phyloP scores from a whole-genome alignment of 2,888 invertebrate species.

The Microctonus hyperodae region DNA sequence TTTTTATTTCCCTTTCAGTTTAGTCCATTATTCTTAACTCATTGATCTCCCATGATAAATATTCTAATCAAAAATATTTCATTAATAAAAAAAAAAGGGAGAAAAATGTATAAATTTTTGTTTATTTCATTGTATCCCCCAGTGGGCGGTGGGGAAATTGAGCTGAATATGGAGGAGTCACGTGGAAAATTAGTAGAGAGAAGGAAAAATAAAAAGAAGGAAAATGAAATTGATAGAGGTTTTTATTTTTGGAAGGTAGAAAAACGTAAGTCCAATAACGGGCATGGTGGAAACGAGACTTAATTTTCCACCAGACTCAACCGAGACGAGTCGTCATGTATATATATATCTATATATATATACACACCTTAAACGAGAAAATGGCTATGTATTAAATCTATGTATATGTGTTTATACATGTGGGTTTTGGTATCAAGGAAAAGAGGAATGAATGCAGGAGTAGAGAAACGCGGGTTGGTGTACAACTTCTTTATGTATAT shows the following conservation, averaged over 20 bases:
- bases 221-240: neutral
- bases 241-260: constrained; percentile 15
- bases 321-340: constrained; percentile 26
- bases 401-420: constrained; percentile 11
- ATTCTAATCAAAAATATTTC: neutral
- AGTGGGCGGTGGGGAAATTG: neutral
- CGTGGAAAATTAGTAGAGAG: constrained; percentile 24
- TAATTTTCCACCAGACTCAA: constrained; percentile 49
- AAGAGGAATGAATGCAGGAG: constrained; percentile 7
- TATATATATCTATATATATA: too few relatives aligned
- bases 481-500: constrained; percentile 18
- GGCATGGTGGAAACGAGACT: constrained; percentile 42
- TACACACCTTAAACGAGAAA: neutral
- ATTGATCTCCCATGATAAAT: neutral
- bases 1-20: neutral
- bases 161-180: constrained; percentile 7
- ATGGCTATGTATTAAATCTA: neutral
- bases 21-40: neutral
- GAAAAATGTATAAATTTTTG: too few relatives aligned
- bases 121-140: neutral
- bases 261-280: constrained; percentile 29
- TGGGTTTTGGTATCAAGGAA: constrained; percentile 13
- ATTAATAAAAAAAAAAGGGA: too few relatives aligned
- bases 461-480: constrained; percentile 8
- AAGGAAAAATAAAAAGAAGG: neutral